Conservation (phyloP, 2,797 vertebrate genomes). For the Alauda arvensis region DNA sequence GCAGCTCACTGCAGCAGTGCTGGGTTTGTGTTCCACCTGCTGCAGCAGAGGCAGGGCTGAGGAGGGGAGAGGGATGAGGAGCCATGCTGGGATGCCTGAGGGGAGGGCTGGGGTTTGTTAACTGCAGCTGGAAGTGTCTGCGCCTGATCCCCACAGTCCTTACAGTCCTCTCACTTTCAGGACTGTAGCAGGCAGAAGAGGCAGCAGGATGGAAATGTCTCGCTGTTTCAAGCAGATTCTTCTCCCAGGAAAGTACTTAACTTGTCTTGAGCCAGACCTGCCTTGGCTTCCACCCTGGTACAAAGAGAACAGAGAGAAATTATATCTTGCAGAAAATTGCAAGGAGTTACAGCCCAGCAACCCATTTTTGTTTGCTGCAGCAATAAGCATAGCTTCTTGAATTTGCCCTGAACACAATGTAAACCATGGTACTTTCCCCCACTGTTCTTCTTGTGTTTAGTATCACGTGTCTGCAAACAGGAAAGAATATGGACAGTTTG, state of each 20-base stretch:
- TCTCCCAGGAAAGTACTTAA: neutral
- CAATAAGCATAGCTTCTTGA: neutral
- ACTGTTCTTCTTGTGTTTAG: neutral
- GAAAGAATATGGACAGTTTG: neutral
- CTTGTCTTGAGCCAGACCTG: neutral
- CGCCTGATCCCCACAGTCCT: neutral
- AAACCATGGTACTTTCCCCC: neutral
- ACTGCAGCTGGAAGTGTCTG: neutral
- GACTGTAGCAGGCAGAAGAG: neutral
- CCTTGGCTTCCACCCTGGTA: neutral
- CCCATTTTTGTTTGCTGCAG: neutral
- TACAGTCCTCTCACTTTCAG: neutral
- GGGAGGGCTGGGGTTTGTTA: too few species aligned
- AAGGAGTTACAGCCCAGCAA: neutral
- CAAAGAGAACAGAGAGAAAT: neutral
- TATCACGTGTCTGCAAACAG: neutral
- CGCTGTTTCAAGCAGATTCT: neutral
- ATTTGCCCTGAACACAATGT: neutral
- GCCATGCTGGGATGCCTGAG: fast-evolving
- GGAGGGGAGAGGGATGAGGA: neutral
- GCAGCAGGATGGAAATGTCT: neutral
- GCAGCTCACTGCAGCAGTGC: neutral
- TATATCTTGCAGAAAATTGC: neutral
- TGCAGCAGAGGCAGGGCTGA: neutral
- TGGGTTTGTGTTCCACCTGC: neutral